Evolutionary conservation across 2,797 vertebrate genomes (phyloP), one percentile per base, ranked within the genome.

Genomic region (Acipenser ruthenus): DNA sequence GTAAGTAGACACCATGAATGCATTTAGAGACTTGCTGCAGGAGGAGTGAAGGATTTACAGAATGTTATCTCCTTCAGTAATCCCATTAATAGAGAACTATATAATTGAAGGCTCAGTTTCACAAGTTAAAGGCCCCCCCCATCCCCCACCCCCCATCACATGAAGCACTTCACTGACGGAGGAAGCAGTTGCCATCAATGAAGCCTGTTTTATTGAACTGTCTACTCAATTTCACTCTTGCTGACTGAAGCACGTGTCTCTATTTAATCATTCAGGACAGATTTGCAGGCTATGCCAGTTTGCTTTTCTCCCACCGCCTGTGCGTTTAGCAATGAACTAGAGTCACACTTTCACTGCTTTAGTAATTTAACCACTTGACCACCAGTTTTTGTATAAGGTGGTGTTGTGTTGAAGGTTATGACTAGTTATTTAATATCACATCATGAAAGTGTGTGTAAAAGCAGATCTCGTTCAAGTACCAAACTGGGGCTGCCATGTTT

Each of bases 241-340:
- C 55, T 58, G 55, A 58, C 55, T 11, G 55, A 58, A 58, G 55
- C 11, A 11, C 55, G 55, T 58, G 55, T n/a, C 55, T 58, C 55
- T 13, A 58, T 58, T 58, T 58, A 6, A 58, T 58, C 55, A 58
- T n/a, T 58, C 10, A n/a, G 13, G 55, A 58, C 55, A 58, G 55
- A 11, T 58, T 58, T 58, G 55, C 55, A 12, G 55, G 55, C 55
- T 12, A n/a, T n/a, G 55, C 10, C 55, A n/a, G 55, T 58, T 58
- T n/a, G 55, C 4, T 7, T 58, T 58, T 58, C 55, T 58, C 9
- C 55, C 6, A 13, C 55, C 7, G 11, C 11, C 12, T n/a, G 55
- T 58, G 15, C 15, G 15, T 18, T 18, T 18, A 18, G 15, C 15
- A 18, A 18, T 18, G 15, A 18, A 18, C 15, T 1, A 18, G 15